Evolutionary conservation across 2,797 vertebrate genomes (phyloP), one percentile per base, ranked within the genome.

Genomic region (Scolopax bukidnonensis): DNA sequence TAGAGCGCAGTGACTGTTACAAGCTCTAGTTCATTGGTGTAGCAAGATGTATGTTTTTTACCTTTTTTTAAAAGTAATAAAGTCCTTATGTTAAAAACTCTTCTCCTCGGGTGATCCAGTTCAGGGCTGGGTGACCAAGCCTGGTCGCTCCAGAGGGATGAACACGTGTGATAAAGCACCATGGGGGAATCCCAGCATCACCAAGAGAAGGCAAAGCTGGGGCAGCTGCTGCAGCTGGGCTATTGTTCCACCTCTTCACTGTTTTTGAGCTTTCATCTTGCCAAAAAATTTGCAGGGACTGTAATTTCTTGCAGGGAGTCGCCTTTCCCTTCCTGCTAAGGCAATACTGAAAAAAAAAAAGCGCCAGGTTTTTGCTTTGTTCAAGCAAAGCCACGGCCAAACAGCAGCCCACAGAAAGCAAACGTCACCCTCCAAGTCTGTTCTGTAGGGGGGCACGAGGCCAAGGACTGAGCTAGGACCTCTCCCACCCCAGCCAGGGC

Each of bases 371-470:
- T 60, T 48, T 48, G 28, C 45, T 63, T 70, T 57, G 19, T n/a
- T 84, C 67, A 18, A 47, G 16, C 47, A 84, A 76, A 87, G 53
- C 48, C 48, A 3, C 2, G 10, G 20, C 57, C 57, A 60, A 67
- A 21, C 33, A 81, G 41, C 12, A 75, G 33, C 40, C 15, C 18
- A 21, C 23, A 25, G 33, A 40, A 41, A 68, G 0, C 17, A 59
- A 64, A 60, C 0, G 0, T 54, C 16, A 14, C 0, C 0, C n/a
- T 74, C 60, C 38, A n/a, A 10, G 30, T 23, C 8, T 25, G 15
- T 32, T 73, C 38, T 53, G 12, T n/a, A 11, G 11, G 30, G 30
- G 24, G 15, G 3, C 4, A 8, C 30, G 56, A 40, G 10, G 9
- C 16, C 36, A 45, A 18, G 20, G 43, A 48, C 50, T 73, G 54